Evolutionary conservation across 2,888 invertebrate species (phyloP).

Genomic region (Cheilosia pagana): DNA sequence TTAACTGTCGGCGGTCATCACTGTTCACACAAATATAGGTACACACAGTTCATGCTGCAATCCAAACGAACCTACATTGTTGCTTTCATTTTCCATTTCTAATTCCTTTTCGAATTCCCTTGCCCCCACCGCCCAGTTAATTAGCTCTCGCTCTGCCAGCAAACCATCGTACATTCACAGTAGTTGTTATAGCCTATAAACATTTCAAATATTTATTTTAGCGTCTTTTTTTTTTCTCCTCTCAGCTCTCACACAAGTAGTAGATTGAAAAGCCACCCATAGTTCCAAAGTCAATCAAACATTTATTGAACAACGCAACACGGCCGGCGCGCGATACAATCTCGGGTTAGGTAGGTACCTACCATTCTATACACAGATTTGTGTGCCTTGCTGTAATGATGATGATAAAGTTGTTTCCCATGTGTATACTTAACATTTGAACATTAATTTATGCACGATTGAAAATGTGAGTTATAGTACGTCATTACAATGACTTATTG

Average conservation of each 20-base stretch:
- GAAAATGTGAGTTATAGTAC: conserved; percentile 71
- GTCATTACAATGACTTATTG: conserved; percentile 71
- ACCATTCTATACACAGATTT: neutral
- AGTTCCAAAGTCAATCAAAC: conserved; percentile 73
- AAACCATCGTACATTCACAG: conserved; percentile 43
- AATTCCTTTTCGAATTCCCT: neutral
- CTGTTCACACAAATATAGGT: too few species aligned
- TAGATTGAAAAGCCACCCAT: conserved; percentile 73
- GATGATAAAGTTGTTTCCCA: conserved; percentile 73
- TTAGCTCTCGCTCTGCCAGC: conserved; percentile 28
- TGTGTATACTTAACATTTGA: conserved; percentile 72
- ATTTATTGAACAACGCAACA: conserved; percentile 63
- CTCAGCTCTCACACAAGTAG: neutral
- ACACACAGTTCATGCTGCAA: neutral
- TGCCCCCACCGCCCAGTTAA: conserved; percentile 2
- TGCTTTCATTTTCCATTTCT: conserved; percentile 8
- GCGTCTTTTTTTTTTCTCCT: conserved; percentile 8
- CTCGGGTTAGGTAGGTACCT: conserved; percentile 29
- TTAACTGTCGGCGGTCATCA: too few species aligned
- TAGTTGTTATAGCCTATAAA: conserved; percentile 54
- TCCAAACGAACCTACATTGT: neutral
- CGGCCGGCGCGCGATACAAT: conserved; percentile 40
- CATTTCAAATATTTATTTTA: conserved; percentile 61
- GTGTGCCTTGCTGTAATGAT: conserved; percentile 44
- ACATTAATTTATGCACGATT: conserved; percentile 74